Percentiles rank a stretch among this genome's conserved stretches.
Conservation (phyloP, 2,113 vertebrate genomes). For the Onychostruthus taczanowskii region DNA sequence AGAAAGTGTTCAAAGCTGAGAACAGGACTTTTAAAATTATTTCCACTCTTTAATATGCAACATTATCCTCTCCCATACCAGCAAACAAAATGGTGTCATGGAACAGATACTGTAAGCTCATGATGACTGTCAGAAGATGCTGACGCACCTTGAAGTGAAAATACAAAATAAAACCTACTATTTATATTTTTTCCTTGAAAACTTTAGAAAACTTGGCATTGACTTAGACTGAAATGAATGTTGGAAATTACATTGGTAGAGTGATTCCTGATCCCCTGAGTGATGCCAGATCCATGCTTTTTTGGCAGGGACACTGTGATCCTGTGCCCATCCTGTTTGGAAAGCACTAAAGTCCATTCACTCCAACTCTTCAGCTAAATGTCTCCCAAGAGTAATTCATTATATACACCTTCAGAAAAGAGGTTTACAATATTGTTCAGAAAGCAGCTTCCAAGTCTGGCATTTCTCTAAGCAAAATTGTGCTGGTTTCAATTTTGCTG, state of each 20-base stretch:
- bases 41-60: not conserved
- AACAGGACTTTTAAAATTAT: not conserved
- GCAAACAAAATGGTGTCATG: not conserved
- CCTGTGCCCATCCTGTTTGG: not conserved
- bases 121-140: not conserved
- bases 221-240: not conserved
- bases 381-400: not conserved
- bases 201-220: not conserved
- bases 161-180: not conserved
- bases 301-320: not conserved
- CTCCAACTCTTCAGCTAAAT: not conserved
- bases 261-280: not conserved
- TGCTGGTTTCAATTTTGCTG: not conserved
- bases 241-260: not conserved
- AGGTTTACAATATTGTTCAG: not conserved
- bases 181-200: not conserved
- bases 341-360: not conserved
- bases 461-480: not conserved
- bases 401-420: not conserved
- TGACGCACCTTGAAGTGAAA: not conserved
- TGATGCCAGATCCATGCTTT: not conserved
- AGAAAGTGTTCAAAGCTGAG: not conserved
- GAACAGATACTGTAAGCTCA: not conserved
- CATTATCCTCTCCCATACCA: not conserved
- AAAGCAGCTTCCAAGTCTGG: not conserved